A percentile compares a stretch with the other conserved stretches of the same genome.
Conservation (phyloP, 2,888 invertebrate genomes). For the Kuschelorhynchus macadamiae region DNA sequence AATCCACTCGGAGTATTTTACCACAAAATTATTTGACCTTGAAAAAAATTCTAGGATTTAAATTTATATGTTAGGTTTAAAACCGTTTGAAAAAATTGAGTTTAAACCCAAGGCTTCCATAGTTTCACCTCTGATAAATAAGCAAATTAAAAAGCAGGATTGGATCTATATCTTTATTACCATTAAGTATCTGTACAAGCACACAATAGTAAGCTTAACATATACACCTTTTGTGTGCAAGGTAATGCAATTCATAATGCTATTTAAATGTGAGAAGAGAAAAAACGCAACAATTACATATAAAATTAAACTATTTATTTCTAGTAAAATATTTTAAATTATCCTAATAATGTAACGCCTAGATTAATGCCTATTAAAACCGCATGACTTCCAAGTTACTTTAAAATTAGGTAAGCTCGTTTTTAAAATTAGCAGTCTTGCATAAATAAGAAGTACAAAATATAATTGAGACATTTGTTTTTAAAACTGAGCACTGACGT, state of each 20-base stretch:
- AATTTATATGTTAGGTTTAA: too few relatives aligned
- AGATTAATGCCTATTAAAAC: conserved; percentile 23
- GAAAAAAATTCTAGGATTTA: not conserved
- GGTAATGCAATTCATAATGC: conserved; percentile 26
- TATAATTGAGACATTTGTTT: conserved; percentile 37
- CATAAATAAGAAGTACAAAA: conserved; percentile 47
- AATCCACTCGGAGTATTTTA: too few relatives aligned
- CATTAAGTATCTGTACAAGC: conserved; percentile 48
- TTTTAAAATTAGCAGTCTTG: conserved; percentile 54
- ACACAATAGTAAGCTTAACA: conserved; percentile 49
- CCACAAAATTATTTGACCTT: not conserved
- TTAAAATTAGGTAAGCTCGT: conserved; percentile 49
- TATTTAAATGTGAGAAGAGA: conserved; percentile 40
- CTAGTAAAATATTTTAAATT: conserved; percentile 42
- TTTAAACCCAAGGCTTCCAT: not conserved
- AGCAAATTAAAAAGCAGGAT: not conserved
- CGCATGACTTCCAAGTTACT: conserved; percentile 24
- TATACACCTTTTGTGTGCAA: conserved; percentile 50
- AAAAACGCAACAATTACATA: conserved; percentile 44
- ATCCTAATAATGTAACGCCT: conserved; percentile 34
- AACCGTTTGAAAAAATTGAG: too few relatives aligned
- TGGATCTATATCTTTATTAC: conserved; percentile 19
- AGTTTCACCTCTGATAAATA: not conserved
- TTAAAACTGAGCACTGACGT: conserved; percentile 28
- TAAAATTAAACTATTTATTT: conserved; percentile 48